Base-by-base conservation (phyloP, 1,140 invertebrate species). In the Medauroidea extradentata region DNA sequence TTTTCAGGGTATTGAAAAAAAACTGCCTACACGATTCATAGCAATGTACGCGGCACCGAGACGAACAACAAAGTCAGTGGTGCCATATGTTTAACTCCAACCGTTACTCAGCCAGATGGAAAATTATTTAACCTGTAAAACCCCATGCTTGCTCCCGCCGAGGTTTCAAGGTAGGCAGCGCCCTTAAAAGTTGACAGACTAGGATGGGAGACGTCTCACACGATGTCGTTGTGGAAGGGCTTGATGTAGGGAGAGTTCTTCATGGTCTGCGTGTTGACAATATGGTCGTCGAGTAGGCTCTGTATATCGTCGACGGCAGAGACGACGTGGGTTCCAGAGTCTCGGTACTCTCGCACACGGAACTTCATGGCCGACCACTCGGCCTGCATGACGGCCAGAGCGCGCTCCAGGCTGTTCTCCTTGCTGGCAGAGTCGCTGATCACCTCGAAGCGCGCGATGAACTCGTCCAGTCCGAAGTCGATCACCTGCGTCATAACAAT, bases 221-320 rank as follows among this genome's bases (percentile, higher is more conserved):
- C 65, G 53, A 90, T 90, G 63, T 84, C 82, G 55, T 83, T 82
- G 72, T 90, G 92, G 73, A 98, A 97, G 1, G 95, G 95, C 71
- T 96, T 96, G 58, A 98, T 96, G 69, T 95, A 98, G 1, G 94
- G 91, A 11, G 94, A 98, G 68, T 94, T 94, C 74, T 95, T 91
- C 93, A 98, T 98, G 1, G 94, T 97, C 74, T 97, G 94, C 14
- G 94, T 94, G 76, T 98, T 98, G 7, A 97, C 90, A 62, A 98
- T 90, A 73, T 98, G 95, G 75, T 98, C 95, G 75, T 98, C 96
- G 18, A 98, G 74, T 34, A 96, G 74, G n/a, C 95, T 75, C 78
- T 98, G 95, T 70, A 98, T 96, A 65, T 97, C 94, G 76, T 98
- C 95, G 1, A 97, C 84, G 56, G 90, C 87, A 1, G 93, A 89